Evolutionary conservation across 2,113 vertebrate genomes (phyloP).

Genomic region (Stegastes partitus): DNA sequence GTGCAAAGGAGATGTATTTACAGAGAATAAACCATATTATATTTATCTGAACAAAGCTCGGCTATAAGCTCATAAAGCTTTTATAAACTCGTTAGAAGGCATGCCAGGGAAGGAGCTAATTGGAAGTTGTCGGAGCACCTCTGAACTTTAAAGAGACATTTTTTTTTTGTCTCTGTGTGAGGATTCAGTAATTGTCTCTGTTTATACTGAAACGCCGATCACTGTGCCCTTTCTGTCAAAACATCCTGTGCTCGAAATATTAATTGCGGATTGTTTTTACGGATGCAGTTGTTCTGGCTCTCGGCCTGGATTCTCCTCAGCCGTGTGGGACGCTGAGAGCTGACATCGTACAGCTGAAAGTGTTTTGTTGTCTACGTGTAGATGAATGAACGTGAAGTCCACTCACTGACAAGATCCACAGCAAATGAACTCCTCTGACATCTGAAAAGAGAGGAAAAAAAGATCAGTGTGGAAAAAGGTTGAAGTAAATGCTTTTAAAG

Average conservation of each 20-base stretch:
- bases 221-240: conserved; percentile 48
- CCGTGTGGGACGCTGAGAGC: conserved; percentile 6
- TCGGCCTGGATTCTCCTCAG: background rate
- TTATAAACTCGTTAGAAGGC: background rate
- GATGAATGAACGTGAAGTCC: conserved; percentile 5
- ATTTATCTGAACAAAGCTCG: background rate
- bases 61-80: background rate
- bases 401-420: background rate
- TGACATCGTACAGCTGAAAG: background rate
- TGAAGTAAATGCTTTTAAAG: background rate
- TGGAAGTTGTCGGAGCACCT: conserved; percentile 3
- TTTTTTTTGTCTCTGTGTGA: conserved; percentile 4
- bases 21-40: too few species aligned
- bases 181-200: conserved; percentile 30
- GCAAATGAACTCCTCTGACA: background rate
- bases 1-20: too few species aligned
- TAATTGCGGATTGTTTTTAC: conserved; percentile 25
- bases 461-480: background rate
- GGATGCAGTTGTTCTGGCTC: conserved; percentile 17
- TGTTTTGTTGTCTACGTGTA: conserved; percentile 13
- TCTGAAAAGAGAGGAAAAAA: background rate
- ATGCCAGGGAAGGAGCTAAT: conserved; percentile 15
- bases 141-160: conserved; percentile 34
- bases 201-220: conserved; percentile 15
- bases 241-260: conserved; percentile 12